Evolutionary conservation across 2,113 vertebrate genomes (phyloP), one percentile per base, ranked within the genome.

Genomic region (Lagopus leucura): DNA sequence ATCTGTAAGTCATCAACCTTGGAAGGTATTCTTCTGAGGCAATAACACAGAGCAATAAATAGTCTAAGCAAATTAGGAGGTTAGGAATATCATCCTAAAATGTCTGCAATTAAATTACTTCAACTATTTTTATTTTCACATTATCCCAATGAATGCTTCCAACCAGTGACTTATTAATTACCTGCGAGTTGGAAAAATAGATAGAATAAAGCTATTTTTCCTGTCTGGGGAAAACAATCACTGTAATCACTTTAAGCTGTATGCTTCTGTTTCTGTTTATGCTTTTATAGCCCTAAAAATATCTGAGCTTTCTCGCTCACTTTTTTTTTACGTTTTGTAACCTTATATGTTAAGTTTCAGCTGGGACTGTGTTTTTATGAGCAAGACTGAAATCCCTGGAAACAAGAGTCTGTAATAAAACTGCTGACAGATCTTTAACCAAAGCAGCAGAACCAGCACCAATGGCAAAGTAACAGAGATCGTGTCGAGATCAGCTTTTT

Each of bases 371-470:
- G 3, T 54, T 96, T 97, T 95, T 92, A 96, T 67, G 82, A 55
- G 85, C 87, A 92, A 43, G 57, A 30, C 76, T 75, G 72, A 96
- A 94, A 88, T 48, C 89, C 87, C 85, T 95, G 76, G 88, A 86
- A 95, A 92, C 8, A 13, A 84, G 88, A 91, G 48, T 60, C 80
- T 78, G 69, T 72, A 72, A 81, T 72, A 88, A 95, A 93, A 95
- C 12, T 77, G 70, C 86, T 96, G 89, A 88, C 90, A 86, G 86
- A 77, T 78, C 89, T 90, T 87, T 65, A 78, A 86, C 54, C 3
- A 8, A 77, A 87, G 92, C 58, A 75, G 83, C 36, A 70, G 65
- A 93, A 88, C 66, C 50, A 86, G 25, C 81, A 82, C 91, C 13
- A 6, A 73, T 28, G 85, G 70, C 76, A 48, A 76, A 82, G 86